A percentile compares a stretch with the other conserved stretches of the same genome.
phyloP scores from a whole-genome alignment of 35 echinoderm and acorn worm species.

The Ophiothrix spiculata region DNA sequence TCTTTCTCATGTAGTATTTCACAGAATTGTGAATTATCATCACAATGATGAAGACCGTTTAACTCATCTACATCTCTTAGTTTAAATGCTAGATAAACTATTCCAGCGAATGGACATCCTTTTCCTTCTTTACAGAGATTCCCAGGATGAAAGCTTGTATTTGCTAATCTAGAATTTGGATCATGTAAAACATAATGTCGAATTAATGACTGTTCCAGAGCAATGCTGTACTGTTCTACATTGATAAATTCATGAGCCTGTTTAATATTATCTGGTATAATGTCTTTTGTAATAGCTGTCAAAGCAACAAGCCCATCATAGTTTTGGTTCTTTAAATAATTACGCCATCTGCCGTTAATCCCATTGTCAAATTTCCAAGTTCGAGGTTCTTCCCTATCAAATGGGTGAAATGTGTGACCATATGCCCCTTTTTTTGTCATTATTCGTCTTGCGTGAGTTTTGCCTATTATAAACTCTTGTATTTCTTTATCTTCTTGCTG shows the following conservation, averaged over 20 bases:
- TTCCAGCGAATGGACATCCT: too few species aligned
- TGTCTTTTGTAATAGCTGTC: not conserved
- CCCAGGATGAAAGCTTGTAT: not conserved
- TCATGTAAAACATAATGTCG: not conserved
- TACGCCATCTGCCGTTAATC: not conserved
- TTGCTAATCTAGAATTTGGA: not conserved
- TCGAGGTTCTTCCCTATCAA: not conserved
- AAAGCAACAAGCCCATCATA: not conserved
- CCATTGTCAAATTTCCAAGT: not conserved
- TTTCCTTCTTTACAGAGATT: too few species aligned
- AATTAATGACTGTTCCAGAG: not conserved
- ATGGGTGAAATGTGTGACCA: not conserved
- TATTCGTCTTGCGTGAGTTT: not conserved
- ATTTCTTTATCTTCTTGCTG: not conserved
- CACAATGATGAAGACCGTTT: too few species aligned
- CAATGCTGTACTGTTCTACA: not conserved
- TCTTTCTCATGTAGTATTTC: too few species aligned
- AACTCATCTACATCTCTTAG: too few species aligned
- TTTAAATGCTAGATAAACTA: too few species aligned
- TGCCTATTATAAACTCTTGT: not conserved
- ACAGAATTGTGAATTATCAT: too few species aligned
- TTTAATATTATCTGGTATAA: not conserved
- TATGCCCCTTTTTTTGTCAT: not conserved
- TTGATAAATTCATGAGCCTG: not conserved
- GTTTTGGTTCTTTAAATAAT: not conserved